A percentile compares a stretch with the other conserved stretches of the same genome.
phyloP scores from a whole-genome alignment of 2,113 vertebrate species.

The Lampris incognitus region DNA sequence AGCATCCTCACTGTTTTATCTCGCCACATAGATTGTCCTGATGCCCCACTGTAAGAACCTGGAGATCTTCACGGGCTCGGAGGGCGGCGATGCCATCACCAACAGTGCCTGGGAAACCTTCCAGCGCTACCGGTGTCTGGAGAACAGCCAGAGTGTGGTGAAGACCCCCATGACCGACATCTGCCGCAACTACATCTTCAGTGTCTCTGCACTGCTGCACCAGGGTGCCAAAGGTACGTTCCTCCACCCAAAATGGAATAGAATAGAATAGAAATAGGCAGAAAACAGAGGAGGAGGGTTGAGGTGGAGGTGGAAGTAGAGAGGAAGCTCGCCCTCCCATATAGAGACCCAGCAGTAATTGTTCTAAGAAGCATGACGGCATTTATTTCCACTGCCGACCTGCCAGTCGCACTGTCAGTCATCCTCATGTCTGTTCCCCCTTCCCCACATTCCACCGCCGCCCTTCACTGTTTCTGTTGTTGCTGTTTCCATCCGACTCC shows the following conservation, averaged over 20 bases:
- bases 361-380: background rate
- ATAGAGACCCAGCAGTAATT: too few relatives aligned
- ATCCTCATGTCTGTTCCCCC: background rate
- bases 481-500: background rate
- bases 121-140: slow-evolving; percentile 94
- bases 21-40: slow-evolving; percentile 88
- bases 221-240: slow-evolving; percentile 87
- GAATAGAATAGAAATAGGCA: too few relatives aligned
- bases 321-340: too few relatives aligned
- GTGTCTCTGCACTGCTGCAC: slow-evolving; percentile 93
- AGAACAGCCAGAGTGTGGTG: slow-evolving; percentile 92
- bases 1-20: background rate
- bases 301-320: too few relatives aligned
- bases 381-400: slow-evolving; percentile 4
- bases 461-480: background rate
- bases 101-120: slow-evolving; percentile 93
- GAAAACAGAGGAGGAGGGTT: too few relatives aligned
- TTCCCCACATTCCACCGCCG: background rate
- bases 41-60: slow-evolving; percentile 96
- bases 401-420: background rate
- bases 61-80: slow-evolving; percentile 91
- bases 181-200: slow-evolving; percentile 94
- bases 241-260: background rate
- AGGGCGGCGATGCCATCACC: slow-evolving; percentile 84
- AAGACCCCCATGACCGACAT: slow-evolving; percentile 94